A percentile compares a stretch with the other conserved stretches of the same genome.
phyloP scores from a whole-genome alignment of 2,113 vertebrate genomes.

The Lampris megalopsis region DNA sequence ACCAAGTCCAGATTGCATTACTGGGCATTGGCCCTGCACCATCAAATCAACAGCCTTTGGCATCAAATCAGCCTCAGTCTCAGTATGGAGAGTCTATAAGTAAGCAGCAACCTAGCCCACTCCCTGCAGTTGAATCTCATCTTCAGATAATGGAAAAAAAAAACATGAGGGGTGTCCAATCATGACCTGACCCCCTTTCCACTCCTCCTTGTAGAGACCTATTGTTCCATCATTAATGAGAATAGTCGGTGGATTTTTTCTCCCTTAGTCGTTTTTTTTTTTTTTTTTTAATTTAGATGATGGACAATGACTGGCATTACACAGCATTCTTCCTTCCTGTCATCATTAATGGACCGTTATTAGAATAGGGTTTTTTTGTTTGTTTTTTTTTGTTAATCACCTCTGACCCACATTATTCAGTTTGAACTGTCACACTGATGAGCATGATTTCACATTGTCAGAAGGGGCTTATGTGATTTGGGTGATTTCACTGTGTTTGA shows the following conservation, averaged over 20 bases:
- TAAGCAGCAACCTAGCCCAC: neutral
- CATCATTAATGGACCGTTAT: conserved; percentile 38
- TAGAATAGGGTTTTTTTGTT: conserved; percentile 20
- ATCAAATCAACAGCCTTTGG: neutral
- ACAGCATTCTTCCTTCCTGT: conserved; percentile 5
- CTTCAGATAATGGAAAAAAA: neutral
- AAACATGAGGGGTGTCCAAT: conserved; percentile 36
- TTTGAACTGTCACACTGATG: conserved; percentile 35
- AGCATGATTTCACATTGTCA: conserved; percentile 18
- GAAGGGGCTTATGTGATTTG: neutral
- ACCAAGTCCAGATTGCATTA: neutral
- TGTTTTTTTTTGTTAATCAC: conserved; percentile 38
- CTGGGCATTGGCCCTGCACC: conserved; percentile 4
- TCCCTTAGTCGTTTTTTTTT: neutral
- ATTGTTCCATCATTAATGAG: conserved; percentile 15
- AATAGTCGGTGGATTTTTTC: conserved; percentile 31
- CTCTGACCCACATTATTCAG: conserved; percentile 38
- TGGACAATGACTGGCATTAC: conserved; percentile 25
- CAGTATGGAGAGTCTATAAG: neutral
- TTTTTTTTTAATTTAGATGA: conserved; percentile 32
- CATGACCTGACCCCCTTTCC: conserved; percentile 42
- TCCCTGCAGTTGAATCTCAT: conserved; percentile 9
- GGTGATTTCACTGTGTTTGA: neutral
- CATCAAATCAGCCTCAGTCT: conserved; percentile 1
- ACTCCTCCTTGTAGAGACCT: neutral